Base-by-base conservation (phyloP, 2,797 vertebrate species). In the Phyllotis vaccarum region DNA sequence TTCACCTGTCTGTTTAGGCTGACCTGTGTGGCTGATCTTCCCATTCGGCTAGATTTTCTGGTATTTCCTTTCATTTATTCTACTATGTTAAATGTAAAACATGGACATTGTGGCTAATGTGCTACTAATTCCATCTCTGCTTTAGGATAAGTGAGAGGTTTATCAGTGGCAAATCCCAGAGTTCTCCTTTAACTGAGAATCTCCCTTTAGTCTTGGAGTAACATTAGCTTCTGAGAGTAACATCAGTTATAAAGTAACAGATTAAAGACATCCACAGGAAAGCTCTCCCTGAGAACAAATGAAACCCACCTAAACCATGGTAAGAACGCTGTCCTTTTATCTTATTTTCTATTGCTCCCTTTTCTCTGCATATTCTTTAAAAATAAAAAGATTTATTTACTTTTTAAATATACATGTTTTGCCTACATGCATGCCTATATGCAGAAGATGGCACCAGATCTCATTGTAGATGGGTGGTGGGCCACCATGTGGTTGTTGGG, bases 121-220 rank as follows among this genome's bases (percentile, higher is more conserved):
- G 11, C 24, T 72, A 79, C 17, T 81, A 79, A 92, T 90, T 49
- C 79, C 56, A 93, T 76, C 56, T 78, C 16, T 56, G 52, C 34
- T 62, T 78, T 60, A 17, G 29, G 58, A 24, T 60, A 40, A 27
- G 1, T 49, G 21, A n/a, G 6, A 14, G 13, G 3, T 74, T 46
- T 54, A 17, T 56, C 46, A 7, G 6, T 70, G 27, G 17, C 14
- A 88, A 62, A 56, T 14, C 40, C 82, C 49, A 54, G 43, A 58
- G 58, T 66, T 83, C 56, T 87, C 34, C 10, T 90, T 74, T 34
- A 40, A 40, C 40, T 89, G 22, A 89, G 49, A n/a, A 72, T 82
- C 72, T 94, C 22, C 24, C 19, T 34, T 92, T 94, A 34, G 37
- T 86, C 11, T 93, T 76, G 13, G 60, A 88, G 83, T 64, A 86